These are phyloP conservation scores for Epistrophella euchroma DNA, from an alignment of 2,888 invertebrate genomes.

Conservation along the genomic window DNA sequence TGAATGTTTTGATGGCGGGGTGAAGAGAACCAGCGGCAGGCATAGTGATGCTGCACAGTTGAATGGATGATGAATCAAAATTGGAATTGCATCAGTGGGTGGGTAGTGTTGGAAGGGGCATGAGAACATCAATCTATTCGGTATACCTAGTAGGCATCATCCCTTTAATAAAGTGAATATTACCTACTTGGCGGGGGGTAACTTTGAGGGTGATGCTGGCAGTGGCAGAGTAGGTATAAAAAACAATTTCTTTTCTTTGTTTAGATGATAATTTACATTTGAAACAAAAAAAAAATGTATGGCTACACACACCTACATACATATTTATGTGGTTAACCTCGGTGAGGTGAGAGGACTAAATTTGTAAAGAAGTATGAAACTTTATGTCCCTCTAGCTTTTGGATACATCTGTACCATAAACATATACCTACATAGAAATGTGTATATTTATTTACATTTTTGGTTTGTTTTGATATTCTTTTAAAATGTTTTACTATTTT, in stretches of 20 bases:
- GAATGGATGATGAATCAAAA: conserved; percentile 68
- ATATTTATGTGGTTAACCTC: conserved; percentile 2
- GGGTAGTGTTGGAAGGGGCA: conserved; percentile 5
- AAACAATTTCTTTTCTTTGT: conserved; percentile 41
- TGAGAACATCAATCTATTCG: conserved; percentile 13
- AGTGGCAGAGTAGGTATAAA: conserved; percentile 1
- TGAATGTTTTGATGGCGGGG: background rate
- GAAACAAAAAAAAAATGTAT: conserved; percentile 1
- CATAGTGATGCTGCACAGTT: conserved; percentile 46
- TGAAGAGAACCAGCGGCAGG: too few species aligned
- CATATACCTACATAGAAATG: background rate
- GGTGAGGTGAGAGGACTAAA: background rate
- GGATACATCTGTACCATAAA: background rate
- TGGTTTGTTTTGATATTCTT: conserved; percentile 24
- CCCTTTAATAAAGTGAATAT: conserved; percentile 53
- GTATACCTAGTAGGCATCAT: conserved; percentile 27
- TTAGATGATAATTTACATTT: conserved; percentile 33
- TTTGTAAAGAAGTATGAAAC: background rate
- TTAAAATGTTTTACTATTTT: conserved; percentile 31
- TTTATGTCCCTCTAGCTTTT: conserved; percentile 9
- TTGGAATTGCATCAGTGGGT: conserved; percentile 52
- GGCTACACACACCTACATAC: background rate
- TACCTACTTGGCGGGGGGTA: conserved; percentile 23
- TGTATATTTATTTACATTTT: conserved; percentile 3
- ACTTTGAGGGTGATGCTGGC: background rate